These are phyloP conservation scores for Emesis furor DNA, from an alignment of 2,888 invertebrate genomes.

Conservation along the genomic window DNA sequence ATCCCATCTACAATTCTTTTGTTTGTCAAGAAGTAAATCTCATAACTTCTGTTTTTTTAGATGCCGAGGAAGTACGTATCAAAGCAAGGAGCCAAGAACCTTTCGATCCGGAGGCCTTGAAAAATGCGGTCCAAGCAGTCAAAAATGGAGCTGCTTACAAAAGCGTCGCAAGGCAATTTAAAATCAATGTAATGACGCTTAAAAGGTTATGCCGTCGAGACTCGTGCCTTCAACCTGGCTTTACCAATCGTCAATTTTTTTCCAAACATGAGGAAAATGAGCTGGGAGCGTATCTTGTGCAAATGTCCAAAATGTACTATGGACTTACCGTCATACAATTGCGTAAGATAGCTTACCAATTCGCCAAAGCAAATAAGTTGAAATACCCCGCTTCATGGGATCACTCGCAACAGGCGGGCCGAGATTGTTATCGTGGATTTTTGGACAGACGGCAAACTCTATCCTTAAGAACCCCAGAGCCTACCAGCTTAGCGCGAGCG, in stretches of 20 bases:
- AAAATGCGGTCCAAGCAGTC: background rate
- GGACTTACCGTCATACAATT: background rate
- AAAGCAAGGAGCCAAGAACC: background rate
- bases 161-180: background rate
- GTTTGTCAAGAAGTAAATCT: slow-evolving; percentile 1
- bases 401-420: background rate
- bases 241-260: background rate
- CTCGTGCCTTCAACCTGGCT: background rate
- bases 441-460: background rate
- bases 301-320: background rate
- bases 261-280: background rate
- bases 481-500: background rate
- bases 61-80: background rate
- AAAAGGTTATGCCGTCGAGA: background rate
- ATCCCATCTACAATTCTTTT: background rate
- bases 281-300: background rate
- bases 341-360: too few relatives aligned
- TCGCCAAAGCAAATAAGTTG: background rate
- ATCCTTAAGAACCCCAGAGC: background rate
- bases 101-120: background rate
- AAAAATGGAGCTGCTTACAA: background rate
- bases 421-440: background rate
- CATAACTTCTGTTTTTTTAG: background rate
- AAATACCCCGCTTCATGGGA: background rate
- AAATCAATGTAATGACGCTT: background rate